Base-by-base conservation (phyloP, 2,888 invertebrate species). In the Lithophane socia region DNA sequence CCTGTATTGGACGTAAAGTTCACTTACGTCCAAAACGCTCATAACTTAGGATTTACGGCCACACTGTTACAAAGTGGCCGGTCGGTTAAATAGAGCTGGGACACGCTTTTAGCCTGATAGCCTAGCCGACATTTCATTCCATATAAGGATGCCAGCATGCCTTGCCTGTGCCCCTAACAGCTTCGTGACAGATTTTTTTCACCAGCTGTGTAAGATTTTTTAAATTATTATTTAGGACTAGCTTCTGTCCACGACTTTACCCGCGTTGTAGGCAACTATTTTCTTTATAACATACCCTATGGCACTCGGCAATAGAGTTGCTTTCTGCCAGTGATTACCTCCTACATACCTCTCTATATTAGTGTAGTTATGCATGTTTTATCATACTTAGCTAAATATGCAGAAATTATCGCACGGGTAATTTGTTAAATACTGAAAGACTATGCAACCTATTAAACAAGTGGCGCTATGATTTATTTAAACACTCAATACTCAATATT, bases 41-140 rank as follows among this genome's bases (percentile, higher is more conserved):
- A 77, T 85, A 84, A 78, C 69, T 73, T 63, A 60, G 66, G 56
- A 79, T 73, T 76, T 75, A 78, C 68, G 42, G 58, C 21, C 60
- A 16, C 61, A 56, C 21, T 73, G 64, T 71, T 65, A 73, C 86
- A 79, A 77, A 85, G 75, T 82, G 74, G 66, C 54, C 64, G 47
- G 37, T 60, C 68, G 72, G 8, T 70, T 73, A 83, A 83, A 85
- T 86, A 77, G 73, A 75, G 86, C 29, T 77, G 75, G 49, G 73
- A 65, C 74, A 63, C 29, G 71, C 70, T 82, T 85, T 83, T 67
- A 80, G 47, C 29, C 42, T 61, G 73, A 86, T 73, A 77, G 52
- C 42, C 79, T 12, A 21, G 56, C 56, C 18, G 16, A 12, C 49
- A 54, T 75, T 66, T 73, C 21, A 58, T 66, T 60, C 18, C 3